Base-by-base conservation (phyloP, 2,888 invertebrate genomes). In the Tetheella fluctuosa region DNA sequence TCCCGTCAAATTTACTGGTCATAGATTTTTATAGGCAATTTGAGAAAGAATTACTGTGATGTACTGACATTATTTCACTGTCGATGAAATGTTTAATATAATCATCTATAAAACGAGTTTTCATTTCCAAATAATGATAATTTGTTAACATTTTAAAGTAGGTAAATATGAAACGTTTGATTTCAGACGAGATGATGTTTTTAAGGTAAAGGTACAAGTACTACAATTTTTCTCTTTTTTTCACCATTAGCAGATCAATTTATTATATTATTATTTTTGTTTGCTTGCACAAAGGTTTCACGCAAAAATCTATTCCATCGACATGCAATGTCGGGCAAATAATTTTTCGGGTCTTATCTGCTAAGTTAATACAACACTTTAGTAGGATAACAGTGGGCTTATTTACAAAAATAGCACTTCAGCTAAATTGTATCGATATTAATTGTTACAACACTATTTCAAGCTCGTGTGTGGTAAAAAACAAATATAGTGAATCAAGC, bases 401-500 rank as follows among this genome's bases (percentile, higher is more conserved):
- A 25, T n/a, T 8, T 34, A 34, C 2, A 34, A 13, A 30, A 30
- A 30, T 10, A 0, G 34, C 34, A 7, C 8, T 39, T n/a, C 5
- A 39, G n/a, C n/a, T n/a, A 4, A 39, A 39, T 39, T n/a, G n/a
- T 53, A 53, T 55, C 59, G 56, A 59, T 52, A 59, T 54, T 39
- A 37, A n/a, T 23, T 15, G 20, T 42, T 6, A 70, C 89, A 85
- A 74, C 90, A 85, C 89, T 90, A 88, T 73, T 67, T 66, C 69
- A 59, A 79, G 83, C 76, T 86, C 90, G 91, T 92, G 93, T 93
- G 93, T 92, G 93, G 93, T 87, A 93, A 87, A 91, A 90, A 91
- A 86, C 80, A 86, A 87, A 87, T 81, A 85, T 81, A 84, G 81
- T 80, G 82, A 83, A 83, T 77, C 74, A 73, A 84, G 78, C 85